Evolutionary conservation across 2,888 invertebrate genomes (phyloP).

Genomic region (Allacma fusca): DNA sequence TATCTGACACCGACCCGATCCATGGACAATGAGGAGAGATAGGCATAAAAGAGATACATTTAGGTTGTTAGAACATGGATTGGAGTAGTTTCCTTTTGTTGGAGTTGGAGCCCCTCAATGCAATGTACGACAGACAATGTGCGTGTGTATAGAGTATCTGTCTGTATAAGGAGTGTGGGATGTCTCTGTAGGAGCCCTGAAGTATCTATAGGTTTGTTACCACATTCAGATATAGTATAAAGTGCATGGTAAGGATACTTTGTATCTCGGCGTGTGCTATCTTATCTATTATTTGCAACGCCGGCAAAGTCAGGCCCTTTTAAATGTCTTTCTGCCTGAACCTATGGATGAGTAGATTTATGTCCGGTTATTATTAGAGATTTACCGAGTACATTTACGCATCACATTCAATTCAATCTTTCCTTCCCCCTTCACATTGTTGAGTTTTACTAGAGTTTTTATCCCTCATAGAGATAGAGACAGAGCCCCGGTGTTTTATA

Average conservation of each 20-base stretch:
- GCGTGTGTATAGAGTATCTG: too few relatives aligned
- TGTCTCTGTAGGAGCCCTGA: too few relatives aligned
- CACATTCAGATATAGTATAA: not conserved
- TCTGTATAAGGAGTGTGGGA: too few relatives aligned
- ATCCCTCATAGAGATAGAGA: too few relatives aligned
- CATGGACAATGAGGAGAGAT: constrained; percentile 3
- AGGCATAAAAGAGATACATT: constrained; percentile 25
- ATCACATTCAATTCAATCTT: constrained; percentile 25
- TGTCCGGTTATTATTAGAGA: constrained; percentile 32
- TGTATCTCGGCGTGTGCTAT: constrained; percentile 19
- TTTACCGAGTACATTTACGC: constrained; percentile 31
- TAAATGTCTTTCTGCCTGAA: constrained; percentile 35
- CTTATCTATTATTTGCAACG: constrained; percentile 37
- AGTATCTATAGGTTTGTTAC: too few relatives aligned
- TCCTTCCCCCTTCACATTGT: constrained; percentile 16
- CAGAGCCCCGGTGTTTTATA: not conserved
- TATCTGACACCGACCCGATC: constrained; percentile 17
- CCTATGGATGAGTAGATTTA: constrained; percentile 42
- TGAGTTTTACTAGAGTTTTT: not conserved
- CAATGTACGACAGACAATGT: too few relatives aligned
- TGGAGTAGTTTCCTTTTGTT: not conserved
- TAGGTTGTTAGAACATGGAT: constrained; percentile 1
- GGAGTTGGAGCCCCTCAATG: too few relatives aligned
- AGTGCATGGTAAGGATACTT: not conserved
- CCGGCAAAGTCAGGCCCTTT: constrained; percentile 21